Evolutionary conservation across 2,113 vertebrate species (phyloP).

Genomic region (Chlorodrepanis virens): DNA sequence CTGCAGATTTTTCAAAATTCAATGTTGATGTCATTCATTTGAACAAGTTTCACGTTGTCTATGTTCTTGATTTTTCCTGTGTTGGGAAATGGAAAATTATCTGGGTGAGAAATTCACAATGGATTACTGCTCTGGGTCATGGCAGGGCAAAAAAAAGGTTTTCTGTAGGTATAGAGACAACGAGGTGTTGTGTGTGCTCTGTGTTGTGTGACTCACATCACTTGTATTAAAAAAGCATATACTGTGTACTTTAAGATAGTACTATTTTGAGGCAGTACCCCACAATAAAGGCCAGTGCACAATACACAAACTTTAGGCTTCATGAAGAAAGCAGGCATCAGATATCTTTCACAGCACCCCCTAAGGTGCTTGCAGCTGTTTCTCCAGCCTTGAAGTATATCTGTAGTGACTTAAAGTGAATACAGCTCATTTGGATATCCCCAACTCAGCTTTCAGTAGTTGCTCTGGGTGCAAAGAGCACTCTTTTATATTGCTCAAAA

Average conservation of each 20-base stretch:
- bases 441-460: background rate
- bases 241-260: background rate
- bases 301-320: background rate
- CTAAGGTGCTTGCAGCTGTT: background rate
- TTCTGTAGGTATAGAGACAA: background rate
- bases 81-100: background rate
- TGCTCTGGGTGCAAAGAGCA: background rate
- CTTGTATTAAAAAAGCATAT: background rate
- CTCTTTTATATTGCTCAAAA: background rate
- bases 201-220: background rate
- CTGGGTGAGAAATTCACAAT: background rate
- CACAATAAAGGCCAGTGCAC: background rate
- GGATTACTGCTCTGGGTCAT: background rate
- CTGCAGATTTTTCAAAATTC: background rate
- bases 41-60: background rate
- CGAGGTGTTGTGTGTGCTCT: background rate
- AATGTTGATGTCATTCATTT: background rate
- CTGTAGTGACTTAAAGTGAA: conserved; percentile 3
- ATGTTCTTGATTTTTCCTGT: background rate
- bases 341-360: background rate
- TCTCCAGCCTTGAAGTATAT: background rate
- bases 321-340: background rate
- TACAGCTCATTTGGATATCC: background rate
- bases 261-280: background rate
- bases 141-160: background rate